phyloP scores from a whole-genome alignment of 2,888 invertebrate genomes.

The Cephus runcator region DNA sequence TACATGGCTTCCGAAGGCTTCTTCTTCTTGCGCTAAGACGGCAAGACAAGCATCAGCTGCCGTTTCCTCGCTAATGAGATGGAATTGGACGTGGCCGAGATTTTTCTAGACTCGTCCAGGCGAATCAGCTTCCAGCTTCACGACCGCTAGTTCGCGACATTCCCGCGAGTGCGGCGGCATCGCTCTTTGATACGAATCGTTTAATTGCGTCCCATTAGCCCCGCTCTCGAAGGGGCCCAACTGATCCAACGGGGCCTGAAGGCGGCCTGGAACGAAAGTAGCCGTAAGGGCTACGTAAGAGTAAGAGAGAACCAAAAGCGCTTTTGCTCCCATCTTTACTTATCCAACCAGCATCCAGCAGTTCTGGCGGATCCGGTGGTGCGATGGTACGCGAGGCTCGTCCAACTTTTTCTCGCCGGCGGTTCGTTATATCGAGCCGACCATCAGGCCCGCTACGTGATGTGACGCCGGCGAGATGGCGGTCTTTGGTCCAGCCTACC shows the following conservation, averaged over 20 bases:
- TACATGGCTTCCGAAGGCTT: slow-evolving; percentile 65
- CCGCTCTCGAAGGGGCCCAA: slow-evolving; percentile 30
- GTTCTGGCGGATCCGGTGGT: slow-evolving; percentile 26
- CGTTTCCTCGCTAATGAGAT: slow-evolving; percentile 65
- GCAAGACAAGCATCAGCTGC: slow-evolving; percentile 65
- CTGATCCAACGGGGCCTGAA: slow-evolving; percentile 27
- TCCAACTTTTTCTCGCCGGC: slow-evolving; percentile 63
- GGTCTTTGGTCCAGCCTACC: slow-evolving; percentile 42
- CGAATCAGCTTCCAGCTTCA: slow-evolving; percentile 33
- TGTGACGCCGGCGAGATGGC: slow-evolving; percentile 47
- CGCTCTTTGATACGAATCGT: slow-evolving; percentile 65
- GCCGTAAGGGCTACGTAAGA: slow-evolving; percentile 6
- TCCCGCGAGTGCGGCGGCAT: slow-evolving; percentile 61
- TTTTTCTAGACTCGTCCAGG: slow-evolving; percentile 61
- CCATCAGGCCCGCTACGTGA: slow-evolving; percentile 43
- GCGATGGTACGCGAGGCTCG: slow-evolving; percentile 47
- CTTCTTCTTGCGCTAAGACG: slow-evolving; percentile 60
- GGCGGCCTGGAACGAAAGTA: slow-evolving; percentile 46
- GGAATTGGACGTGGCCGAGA: slow-evolving; percentile 66
- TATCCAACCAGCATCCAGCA: slow-evolving; percentile 30
- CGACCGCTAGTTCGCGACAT: slow-evolving; percentile 59
- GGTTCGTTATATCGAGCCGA: slow-evolving; percentile 50
- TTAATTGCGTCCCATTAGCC: slow-evolving; percentile 66
- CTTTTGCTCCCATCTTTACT: slow-evolving; percentile 34
- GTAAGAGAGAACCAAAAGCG: not conserved